phyloP scores from a whole-genome alignment of 2,113 vertebrate genomes.

The Perccottus glenii region DNA sequence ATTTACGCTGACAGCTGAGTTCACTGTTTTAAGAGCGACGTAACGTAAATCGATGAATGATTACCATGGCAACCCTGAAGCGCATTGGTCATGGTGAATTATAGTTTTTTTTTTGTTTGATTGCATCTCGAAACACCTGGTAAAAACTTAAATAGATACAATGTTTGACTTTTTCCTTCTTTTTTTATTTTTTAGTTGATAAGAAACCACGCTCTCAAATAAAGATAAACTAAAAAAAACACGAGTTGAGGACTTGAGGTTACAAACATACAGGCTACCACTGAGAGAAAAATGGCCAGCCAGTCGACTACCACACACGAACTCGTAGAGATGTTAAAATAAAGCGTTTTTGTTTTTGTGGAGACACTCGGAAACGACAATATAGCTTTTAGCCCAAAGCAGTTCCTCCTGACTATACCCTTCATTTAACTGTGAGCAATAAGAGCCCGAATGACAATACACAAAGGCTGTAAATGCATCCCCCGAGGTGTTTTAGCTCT shows the following conservation, averaged over 20 bases:
- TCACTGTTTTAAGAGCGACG: conserved; percentile 15
- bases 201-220: background rate
- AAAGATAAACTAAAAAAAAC: background rate
- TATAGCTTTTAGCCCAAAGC: conserved; percentile 9
- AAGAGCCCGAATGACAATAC: conserved; percentile 45
- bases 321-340: conserved; percentile 12
- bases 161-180: background rate
- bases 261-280: background rate
- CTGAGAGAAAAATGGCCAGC: background rate
- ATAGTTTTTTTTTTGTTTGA: conserved; percentile 11
- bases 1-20: conserved; percentile 18
- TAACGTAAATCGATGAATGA: conserved; percentile 63
- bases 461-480: conserved; percentile 38
- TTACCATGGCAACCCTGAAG: conserved; percentile 75
- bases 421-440: conserved; percentile 29
- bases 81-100: conserved; percentile 49
- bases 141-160: background rate
- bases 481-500: conserved; percentile 33
- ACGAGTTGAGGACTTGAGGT: background rate
- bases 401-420: conserved; percentile 23
- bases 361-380: conserved; percentile 6
- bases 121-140: background rate
- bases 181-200: background rate
- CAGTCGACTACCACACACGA: background rate
- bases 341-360: conserved; percentile 6